A percentile compares a stretch with the other conserved stretches of the same genome.
Evolutionary conservation across 2,113 vertebrate species (phyloP).

Genomic region (Puntigrus tetrazona): DNA sequence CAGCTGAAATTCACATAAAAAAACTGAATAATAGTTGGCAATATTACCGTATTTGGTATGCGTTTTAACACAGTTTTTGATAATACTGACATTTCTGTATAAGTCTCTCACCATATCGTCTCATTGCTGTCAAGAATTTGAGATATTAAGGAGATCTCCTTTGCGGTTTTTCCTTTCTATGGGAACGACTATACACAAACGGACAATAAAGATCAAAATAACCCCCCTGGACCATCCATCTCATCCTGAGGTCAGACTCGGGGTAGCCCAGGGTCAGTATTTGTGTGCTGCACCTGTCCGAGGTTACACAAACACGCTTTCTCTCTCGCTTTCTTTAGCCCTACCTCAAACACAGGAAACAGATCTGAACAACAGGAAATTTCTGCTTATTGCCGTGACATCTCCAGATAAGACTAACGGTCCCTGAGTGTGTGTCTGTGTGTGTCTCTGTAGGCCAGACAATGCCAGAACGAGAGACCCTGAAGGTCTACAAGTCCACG

Average conservation of each 20-base stretch:
- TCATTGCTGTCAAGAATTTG: not conserved
- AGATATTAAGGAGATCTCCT: not conserved
- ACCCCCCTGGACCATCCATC: slow-evolving; percentile 65
- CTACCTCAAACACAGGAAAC: slow-evolving; percentile 67
- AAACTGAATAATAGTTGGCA: not conserved
- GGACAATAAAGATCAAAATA: slow-evolving; percentile 67
- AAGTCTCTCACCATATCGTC: not conserved
- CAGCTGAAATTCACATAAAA: not conserved
- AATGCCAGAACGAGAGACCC: slow-evolving; percentile 26
- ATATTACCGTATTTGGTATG: not conserved
- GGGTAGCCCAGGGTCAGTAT: slow-evolving; percentile 72
- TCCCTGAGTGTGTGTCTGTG: slow-evolving; percentile 33
- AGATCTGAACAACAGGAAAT: slow-evolving; percentile 61
- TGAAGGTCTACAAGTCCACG: slow-evolving; percentile 27
- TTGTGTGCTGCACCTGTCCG: slow-evolving; percentile 71
- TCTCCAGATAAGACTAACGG: slow-evolving; percentile 64
- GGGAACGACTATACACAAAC: slow-evolving; percentile 31
- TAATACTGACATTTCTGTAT: not conserved
- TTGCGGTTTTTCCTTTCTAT: not conserved
- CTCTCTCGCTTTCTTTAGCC: not conserved
- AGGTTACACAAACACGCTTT: slow-evolving; percentile 4
- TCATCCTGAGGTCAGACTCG: slow-evolving; percentile 67
- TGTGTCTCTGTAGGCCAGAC: slow-evolving; percentile 37
- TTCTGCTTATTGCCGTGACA: slow-evolving; percentile 51
- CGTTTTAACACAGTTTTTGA: not conserved